Evolutionary conservation across 2,797 vertebrate species (phyloP), one percentile per base, ranked within the genome.

Genomic region (Malacoraja senta): DNA sequence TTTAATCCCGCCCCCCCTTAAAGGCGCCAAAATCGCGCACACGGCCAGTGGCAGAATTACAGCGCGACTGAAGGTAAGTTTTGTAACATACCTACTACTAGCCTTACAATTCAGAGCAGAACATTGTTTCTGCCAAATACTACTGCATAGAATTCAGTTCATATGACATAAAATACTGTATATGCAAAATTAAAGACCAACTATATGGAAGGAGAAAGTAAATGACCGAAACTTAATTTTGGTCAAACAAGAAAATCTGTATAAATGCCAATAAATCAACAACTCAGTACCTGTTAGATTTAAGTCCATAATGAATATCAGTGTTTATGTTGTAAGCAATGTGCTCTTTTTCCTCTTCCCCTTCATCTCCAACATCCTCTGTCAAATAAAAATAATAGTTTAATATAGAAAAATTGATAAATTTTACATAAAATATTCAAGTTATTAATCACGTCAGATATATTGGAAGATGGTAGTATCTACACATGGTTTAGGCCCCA

Each of bases 301-400:
- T 99, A 90, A 99, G 95, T n/a, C 98, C 98, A 94, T 99, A 99
- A 95, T 98, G 99, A 94, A 99, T 99, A 95, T 99, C 99, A 95
- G 98, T 99, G 95, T 96, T 99, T 96, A 99, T 94, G 94, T 96
- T 98, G 94, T 99, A 99, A 71, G 98, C 98, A 95, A 99, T 99
- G 94, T 97, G 98, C 94, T 99, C 99, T 94, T 98, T 98, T 95
- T 99, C 99, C 93, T 99, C 99, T 95, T 99, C 99, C 94, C 98
- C 98, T 97, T 99, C 99, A 95, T 99, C 99, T 44, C 98, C 98
- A 92, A 99, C 99, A 94, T 99, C 99, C 98, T 99, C 99, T 99
- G 12, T 84, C 24, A 29, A 74, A 96, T 93, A 95, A 95, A 86
- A 13, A 44, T 29, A 91, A 76, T 26, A 92, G 8, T 92, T 17